Percentiles rank a stretch among this genome's conserved stretches.
Evolutionary conservation across 2,888 invertebrate species (phyloP).

Genomic region (Diadegma fenestrale): DNA sequence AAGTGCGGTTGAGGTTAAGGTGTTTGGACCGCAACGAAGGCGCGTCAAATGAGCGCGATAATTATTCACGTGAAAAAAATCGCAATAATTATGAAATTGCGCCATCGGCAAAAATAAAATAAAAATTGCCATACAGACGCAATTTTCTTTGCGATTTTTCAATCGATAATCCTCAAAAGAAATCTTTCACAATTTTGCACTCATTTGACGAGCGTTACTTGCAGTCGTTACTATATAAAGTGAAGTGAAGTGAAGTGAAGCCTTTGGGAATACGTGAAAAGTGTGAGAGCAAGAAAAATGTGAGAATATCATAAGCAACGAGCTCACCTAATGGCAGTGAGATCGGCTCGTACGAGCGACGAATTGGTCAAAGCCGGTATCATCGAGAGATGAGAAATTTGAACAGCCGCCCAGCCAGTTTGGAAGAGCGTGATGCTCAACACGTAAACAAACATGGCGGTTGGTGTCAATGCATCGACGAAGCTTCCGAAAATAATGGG

Average conservation of each 20-base stretch:
- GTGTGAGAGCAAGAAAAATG: neutral
- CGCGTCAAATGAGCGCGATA: too few relatives aligned
- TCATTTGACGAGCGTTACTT: too few relatives aligned
- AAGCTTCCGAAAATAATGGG: constrained; percentile 83
- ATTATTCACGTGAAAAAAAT: too few relatives aligned
- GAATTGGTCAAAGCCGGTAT: constrained; percentile 93
- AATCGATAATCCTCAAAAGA: too few relatives aligned
- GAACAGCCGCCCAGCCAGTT: constrained; percentile 97
- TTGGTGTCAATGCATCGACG: constrained; percentile 58
- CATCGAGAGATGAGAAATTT: constrained; percentile 96
- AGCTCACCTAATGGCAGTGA: constrained; percentile 91
- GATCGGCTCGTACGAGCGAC: constrained; percentile 90
- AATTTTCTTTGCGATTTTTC: too few relatives aligned
- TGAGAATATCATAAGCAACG: neutral
- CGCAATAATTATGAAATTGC: too few relatives aligned
- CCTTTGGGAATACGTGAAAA: neutral
- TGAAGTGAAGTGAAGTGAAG: neutral
- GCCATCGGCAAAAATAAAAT: too few relatives aligned
- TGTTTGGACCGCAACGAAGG: too few relatives aligned
- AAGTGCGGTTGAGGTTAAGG: too few relatives aligned
- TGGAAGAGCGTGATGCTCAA: constrained; percentile 91
- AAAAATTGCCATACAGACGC: too few relatives aligned
- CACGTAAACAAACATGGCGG: constrained; percentile 81
- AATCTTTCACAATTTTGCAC: too few relatives aligned
- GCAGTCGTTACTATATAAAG: neutral